Evolutionary conservation across 1,140 invertebrate genomes (phyloP).

Genomic region (Trichogramma pretiosum): DNA sequence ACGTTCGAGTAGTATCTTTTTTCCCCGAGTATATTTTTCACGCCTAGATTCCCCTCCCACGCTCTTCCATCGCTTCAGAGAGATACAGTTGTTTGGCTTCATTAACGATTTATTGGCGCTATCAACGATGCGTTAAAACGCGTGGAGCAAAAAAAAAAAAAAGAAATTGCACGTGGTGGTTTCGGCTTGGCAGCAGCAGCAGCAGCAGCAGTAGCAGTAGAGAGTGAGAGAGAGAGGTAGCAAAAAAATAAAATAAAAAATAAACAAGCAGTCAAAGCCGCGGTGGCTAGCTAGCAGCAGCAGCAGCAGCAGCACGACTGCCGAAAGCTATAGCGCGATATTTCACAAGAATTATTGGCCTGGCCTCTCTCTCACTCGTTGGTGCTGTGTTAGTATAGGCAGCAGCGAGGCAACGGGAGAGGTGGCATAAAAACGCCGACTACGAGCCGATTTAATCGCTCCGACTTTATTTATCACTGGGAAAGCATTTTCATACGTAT

Average conservation of each 20-base stretch:
- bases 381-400: no score
- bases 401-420: no score
- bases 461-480: constrained; percentile 29
- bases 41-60: no score
- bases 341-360: constrained; percentile 30
- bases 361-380: no score
- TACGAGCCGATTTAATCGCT: constrained; percentile 29
- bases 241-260: not conserved
- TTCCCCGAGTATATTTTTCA: no score
- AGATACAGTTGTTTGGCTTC: constrained; percentile 23
- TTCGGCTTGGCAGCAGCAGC: no score
- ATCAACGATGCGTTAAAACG: constrained; percentile 20
- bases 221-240: not conserved
- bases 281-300: no score
- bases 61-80: constrained; percentile 8
- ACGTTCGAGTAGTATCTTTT: no score
- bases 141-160: constrained; percentile 4
- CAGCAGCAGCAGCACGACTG: constrained; percentile 6
- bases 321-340: constrained; percentile 21
- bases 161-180: no score
- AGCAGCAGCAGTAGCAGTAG: no score
- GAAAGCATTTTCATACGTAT: no score
- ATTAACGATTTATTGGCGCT: constrained; percentile 27
- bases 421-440: constrained; percentile 32
- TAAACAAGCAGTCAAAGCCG: constrained; percentile 8